phyloP scores from a whole-genome alignment of 2,113 vertebrate species.

The Dermatemys mawii region DNA sequence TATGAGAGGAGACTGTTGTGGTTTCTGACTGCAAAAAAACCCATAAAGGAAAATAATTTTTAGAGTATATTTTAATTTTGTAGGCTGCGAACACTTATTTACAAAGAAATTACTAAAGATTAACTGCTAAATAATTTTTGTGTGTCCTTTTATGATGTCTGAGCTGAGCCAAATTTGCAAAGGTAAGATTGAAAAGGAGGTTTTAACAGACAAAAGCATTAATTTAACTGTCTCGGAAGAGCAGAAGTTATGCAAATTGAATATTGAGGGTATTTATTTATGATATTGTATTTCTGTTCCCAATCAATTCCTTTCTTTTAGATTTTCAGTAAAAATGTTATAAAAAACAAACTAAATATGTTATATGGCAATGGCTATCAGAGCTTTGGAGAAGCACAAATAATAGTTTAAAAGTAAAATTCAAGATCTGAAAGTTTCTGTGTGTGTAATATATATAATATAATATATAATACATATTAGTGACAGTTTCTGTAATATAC shows the following conservation, averaged over 20 bases:
- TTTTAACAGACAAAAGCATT: not conserved
- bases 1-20: constrained; percentile 49
- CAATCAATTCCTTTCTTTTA: not conserved
- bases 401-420: not conserved
- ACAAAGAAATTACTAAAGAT: not conserved
- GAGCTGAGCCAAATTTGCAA: not conserved
- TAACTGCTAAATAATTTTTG: not conserved
- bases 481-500: not conserved
- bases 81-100: constrained; percentile 46
- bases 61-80: constrained; percentile 19
- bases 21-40: constrained; percentile 46
- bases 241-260: not conserved
- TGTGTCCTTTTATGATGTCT: not conserved
- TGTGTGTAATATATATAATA: not conserved
- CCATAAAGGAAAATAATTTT: not conserved
- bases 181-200: not conserved
- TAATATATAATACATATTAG: not conserved
- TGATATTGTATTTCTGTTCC: not conserved
- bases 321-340: fast-evolving
- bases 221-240: not conserved
- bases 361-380: not conserved
- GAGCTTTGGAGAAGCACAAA: constrained; percentile 4
- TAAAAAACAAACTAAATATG: not conserved
- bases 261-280: not conserved
- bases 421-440: not conserved